Percentiles rank a stretch among this genome's conserved stretches.
These are phyloP conservation scores for Oscheius sp. DNA, from an alignment of 2,888 invertebrate genomes.

Conservation along the genomic window DNA sequence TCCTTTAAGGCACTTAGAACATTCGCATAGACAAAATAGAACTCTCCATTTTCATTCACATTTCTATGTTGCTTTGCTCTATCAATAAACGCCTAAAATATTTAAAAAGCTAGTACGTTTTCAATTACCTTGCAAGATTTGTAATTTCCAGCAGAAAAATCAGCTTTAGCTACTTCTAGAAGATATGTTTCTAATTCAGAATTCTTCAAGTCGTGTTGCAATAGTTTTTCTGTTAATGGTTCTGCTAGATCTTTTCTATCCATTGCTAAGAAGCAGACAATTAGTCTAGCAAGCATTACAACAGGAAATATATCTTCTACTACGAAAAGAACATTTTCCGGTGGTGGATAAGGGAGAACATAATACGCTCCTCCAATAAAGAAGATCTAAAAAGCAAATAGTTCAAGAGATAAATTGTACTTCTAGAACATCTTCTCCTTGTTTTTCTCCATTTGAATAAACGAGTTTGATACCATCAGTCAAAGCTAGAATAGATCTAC, in stretches of 20 bases:
- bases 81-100: slow-evolving; percentile 3
- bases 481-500: slow-evolving; percentile 61
- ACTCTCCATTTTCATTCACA: slow-evolving; percentile 2
- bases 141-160: slow-evolving; percentile 25
- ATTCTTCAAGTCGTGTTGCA: slow-evolving; percentile 34
- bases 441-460: background rate
- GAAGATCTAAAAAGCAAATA: slow-evolving; percentile 41
- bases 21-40: slow-evolving; percentile 36
- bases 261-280: slow-evolving; percentile 46
- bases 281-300: slow-evolving; percentile 41
- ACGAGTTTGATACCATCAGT: slow-evolving; percentile 40
- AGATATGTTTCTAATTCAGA: slow-evolving; percentile 38
- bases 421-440: slow-evolving; percentile 3
- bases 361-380: slow-evolving; percentile 53
- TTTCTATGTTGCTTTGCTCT: background rate
- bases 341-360: slow-evolving; percentile 55
- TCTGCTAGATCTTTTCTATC: slow-evolving; percentile 30
- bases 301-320: slow-evolving; percentile 30
- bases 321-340: slow-evolving; percentile 34
- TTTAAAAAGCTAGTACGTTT: background rate
- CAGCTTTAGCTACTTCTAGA: slow-evolving; percentile 52
- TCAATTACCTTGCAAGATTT: slow-evolving; percentile 25
- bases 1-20: slow-evolving; percentile 38
- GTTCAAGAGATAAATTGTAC: too few species aligned
- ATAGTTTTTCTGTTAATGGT: slow-evolving; percentile 41